A percentile compares a stretch with the other conserved stretches of the same genome.
Evolutionary conservation across 1,140 invertebrate genomes (phyloP).

Genomic region (Gonioctena quinquepunctata): DNA sequence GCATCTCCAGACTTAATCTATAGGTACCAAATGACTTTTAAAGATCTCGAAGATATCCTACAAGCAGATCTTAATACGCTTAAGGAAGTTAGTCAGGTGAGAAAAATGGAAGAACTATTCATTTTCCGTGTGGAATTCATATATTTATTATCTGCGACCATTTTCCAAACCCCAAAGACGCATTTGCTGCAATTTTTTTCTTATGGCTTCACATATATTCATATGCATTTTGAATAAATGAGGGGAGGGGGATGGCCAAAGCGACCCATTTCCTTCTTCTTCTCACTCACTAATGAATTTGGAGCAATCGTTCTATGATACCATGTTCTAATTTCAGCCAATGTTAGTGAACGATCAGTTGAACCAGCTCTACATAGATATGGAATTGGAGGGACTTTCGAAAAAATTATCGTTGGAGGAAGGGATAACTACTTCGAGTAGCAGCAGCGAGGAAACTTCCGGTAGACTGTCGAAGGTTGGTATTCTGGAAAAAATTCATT

Average conservation of each 20-base stretch:
- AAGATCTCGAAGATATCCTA: conserved; percentile 67
- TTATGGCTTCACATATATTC: no score
- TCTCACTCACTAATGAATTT: no score
- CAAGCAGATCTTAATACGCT: conserved; percentile 65
- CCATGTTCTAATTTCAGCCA: conserved; percentile 63
- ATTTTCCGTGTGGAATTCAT: no score
- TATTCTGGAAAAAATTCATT: no score
- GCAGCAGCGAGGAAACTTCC: conserved; percentile 56
- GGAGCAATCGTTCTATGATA: no score
- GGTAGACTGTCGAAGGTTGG: background rate
- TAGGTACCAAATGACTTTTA: conserved; percentile 67
- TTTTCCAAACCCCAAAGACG: no score
- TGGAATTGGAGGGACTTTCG: conserved; percentile 66
- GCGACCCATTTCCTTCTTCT: background rate
- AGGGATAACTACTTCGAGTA: conserved; percentile 64
- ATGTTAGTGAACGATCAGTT: conserved; percentile 74
- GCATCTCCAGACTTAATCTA: conserved; percentile 70
- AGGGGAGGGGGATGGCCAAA: no score
- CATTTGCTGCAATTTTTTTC: no score
- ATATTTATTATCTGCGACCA: no score
- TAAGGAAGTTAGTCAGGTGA: conserved; percentile 63
- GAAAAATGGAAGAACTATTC: no score
- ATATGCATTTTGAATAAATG: no score
- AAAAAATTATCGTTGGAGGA: conserved; percentile 66
- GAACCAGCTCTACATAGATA: conserved; percentile 70